Evolutionary conservation across 2,888 invertebrate genomes (phyloP), one percentile per base, ranked within the genome.

Genomic region (Lycocerus yunnanus): DNA sequence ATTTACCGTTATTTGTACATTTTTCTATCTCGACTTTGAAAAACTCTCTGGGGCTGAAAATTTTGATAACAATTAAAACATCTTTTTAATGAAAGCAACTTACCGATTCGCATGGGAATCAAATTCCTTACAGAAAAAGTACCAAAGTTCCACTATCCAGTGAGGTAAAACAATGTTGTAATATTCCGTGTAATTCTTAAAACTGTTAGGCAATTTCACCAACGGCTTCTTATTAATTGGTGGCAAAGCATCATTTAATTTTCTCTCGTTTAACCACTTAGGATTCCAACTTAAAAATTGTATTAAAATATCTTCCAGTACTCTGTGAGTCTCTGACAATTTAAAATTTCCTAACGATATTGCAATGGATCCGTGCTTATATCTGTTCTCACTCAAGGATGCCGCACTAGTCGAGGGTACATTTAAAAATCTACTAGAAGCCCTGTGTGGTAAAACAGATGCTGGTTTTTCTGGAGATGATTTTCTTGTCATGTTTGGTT

Each of bases 231-330:
- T 84, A 20, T 88, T 88, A 20, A 91, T 89, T 6, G 91, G 89
- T 1, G 92, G 91, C 68, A 90, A 43, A 60, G 3, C 18, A 10
- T 66, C 14, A 11, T 61, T 61, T 2, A 6, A 21, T n/a, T 14
- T 67, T 8, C 13, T 59, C 14, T 91, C 90, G 72, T 89, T 85
- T 2, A 94, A 83, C 93, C 93, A 94, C 20, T 89, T 87, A 9
- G 92, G 91, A 81, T 91, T 91, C 94, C 93, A 94, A 1, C 71
- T 80, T 5, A 93, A 87, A 77, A 93, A 89, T 77, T 89, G 88
- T 77, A 89, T 86, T 20, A 92, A 84, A 11, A 91, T 89, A 61
- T 89, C 86, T 77, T 89, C 88, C 78, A 87, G 84, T 63, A 58
- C 65, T 14, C 61, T 6, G 21, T 58, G 61, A 4, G 18, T 70